Conservation (phyloP, 2,888 invertebrate species). For the Helleia helle region DNA sequence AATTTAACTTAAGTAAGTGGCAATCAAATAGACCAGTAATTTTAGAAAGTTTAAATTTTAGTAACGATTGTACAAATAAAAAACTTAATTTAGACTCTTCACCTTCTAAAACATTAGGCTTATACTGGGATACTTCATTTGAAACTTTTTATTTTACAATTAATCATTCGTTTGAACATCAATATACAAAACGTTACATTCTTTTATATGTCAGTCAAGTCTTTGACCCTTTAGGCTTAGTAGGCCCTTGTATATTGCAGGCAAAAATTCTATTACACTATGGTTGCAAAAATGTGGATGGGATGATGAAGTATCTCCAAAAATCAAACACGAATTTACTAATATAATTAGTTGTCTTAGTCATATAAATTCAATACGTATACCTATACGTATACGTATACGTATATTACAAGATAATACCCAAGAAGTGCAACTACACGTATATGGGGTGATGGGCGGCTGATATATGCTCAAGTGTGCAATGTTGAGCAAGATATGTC, state of each 20-base stretch:
- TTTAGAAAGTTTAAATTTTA: too few relatives aligned
- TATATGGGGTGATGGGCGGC: too few relatives aligned
- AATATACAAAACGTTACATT: not conserved
- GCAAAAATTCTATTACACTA: conserved; percentile 5
- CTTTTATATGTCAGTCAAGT: conserved; percentile 1
- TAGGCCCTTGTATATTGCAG: conserved; percentile 4
- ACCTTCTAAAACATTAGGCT: too few relatives aligned
- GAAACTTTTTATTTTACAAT: too few relatives aligned
- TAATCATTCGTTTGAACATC: not conserved
- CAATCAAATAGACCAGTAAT: too few relatives aligned
- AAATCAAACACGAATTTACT: not conserved
- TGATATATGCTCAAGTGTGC: too few relatives aligned
- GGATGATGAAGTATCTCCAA: not conserved
- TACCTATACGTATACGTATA: too few relatives aligned
- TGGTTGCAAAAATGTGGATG: not conserved
- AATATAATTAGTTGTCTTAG: not conserved
- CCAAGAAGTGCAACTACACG: not conserved
- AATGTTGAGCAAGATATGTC: too few relatives aligned
- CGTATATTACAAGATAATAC: not conserved
- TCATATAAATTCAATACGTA: not conserved
- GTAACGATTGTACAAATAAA: too few relatives aligned
- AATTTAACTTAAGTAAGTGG: conserved; percentile 7
- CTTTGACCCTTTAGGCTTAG: conserved; percentile 2
- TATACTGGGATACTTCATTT: conserved; percentile 1
- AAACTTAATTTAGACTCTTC: too few relatives aligned